Base-by-base conservation (phyloP, 2,888 invertebrate genomes). In the Drosophila kuntzei region DNA sequence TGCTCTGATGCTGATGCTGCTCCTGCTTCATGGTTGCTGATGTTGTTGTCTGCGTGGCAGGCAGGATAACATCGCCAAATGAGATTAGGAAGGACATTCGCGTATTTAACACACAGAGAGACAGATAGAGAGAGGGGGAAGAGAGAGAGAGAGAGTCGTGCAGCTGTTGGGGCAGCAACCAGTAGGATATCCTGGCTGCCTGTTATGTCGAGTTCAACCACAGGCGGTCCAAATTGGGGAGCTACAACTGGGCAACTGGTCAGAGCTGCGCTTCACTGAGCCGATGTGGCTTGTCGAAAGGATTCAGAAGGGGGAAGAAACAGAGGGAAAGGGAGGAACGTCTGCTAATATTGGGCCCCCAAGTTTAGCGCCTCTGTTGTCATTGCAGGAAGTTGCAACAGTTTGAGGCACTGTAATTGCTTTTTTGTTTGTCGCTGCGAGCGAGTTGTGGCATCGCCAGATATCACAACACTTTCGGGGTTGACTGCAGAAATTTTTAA, bases 61-160 rank as follows among this genome's bases (percentile, higher is more conserved):
- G 53, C 79, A 71, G 89, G 87, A 87, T 77, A 85, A 79, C 82
- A 82, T 77, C 80, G 65, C 79, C 79, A 84, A 90, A 89, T 89
- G 84, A 87, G 90, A 89, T 91, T 89, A 91, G 90, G 90, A 90
- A 91, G 90, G 89, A 90, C 83, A 84, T 86, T 84, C 87, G 83
- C 83, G 86, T 81, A 81, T 89, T 90, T 89, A 87, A 90, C 81
- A 76, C 72, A 75, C 61, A 77, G n/a, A 20, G 29, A 39, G 14
- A 36, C 41, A 39, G 32, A 37, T 25, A 16, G 18, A 63, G 57
- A 72, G 29, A 51, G 39, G 12, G 22, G 14, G 54, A n/a, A n/a
- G n/a, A 39, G 18, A 34, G 25, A 49, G 18, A 50, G 25, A 2
- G 22, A 36, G 27, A 46, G 34, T 29, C 12, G 41, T 41, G 22